phyloP scores from a whole-genome alignment of 53 echinoderm and acorn worm genomes.

The Crossaster papposus region DNA sequence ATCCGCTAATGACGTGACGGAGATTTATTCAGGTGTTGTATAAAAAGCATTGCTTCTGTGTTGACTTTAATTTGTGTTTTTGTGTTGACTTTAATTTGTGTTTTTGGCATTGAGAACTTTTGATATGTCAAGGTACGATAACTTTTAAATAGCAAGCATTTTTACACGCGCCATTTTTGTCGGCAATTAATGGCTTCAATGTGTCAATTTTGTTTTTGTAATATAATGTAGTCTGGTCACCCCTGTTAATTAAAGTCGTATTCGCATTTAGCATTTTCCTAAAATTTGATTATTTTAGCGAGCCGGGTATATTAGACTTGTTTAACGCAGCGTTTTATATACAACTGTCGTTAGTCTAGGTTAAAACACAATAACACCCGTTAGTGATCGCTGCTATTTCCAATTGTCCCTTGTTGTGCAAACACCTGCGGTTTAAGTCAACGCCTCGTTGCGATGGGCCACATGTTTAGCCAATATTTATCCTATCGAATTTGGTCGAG shows the following conservation, averaged over 20 bases:
- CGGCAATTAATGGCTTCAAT: no score
- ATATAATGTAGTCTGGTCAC: background rate
- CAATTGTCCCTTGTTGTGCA: constrained; percentile 7
- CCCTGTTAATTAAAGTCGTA: background rate
- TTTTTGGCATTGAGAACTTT: no score
- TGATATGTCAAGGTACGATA: no score
- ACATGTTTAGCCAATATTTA: constrained; percentile 41
- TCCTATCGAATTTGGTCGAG: constrained; percentile 41
- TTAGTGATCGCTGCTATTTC: background rate
- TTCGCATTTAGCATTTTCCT: background rate
- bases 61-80: no score
- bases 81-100: no score
- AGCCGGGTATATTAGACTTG: background rate
- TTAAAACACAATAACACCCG: background rate
- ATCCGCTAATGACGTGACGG: no score
- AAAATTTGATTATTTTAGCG: background rate
- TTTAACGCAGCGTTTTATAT: background rate
- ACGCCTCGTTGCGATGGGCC: constrained; percentile 38
- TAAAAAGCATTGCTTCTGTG: no score
- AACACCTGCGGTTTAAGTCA: constrained; percentile 35
- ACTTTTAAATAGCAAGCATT: no score
- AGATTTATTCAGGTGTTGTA: no score
- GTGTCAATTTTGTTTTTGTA: no score
- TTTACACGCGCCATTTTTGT: no score
- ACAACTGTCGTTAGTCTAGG: background rate